phyloP scores from a whole-genome alignment of 1,140 invertebrate species.

The Diploscapter pachys region DNA sequence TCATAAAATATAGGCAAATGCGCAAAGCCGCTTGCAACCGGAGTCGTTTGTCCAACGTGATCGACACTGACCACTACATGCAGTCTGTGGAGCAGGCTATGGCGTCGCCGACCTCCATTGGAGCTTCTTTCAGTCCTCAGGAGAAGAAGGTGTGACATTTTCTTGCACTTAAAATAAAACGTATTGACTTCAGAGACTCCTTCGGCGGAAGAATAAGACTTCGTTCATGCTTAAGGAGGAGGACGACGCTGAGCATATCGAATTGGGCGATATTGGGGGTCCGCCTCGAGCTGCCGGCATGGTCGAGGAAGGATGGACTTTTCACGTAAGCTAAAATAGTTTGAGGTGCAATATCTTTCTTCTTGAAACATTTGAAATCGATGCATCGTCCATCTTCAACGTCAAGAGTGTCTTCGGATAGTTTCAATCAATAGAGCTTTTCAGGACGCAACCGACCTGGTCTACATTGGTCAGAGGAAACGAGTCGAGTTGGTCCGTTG shows the following conservation, averaged over 20 bases:
- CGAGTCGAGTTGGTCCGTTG: constrained; percentile 56
- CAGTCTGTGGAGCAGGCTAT: constrained; percentile 15
- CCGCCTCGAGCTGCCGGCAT: constrained; percentile 28
- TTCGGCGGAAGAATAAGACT: constrained; percentile 33
- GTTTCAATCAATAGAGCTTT: constrained; percentile 11
- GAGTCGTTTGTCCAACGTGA: constrained; percentile 53
- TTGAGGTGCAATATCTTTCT: no score
- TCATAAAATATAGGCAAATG: constrained; percentile 45
- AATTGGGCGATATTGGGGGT: constrained; percentile 36
- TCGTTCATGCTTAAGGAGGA: constrained; percentile 26
- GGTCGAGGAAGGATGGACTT: constrained; percentile 45
- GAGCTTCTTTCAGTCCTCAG: constrained; percentile 28
- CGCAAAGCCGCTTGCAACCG: constrained; percentile 51
- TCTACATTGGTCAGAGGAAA: constrained; percentile 51
- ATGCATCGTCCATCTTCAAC: no score
- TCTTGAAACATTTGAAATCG: no score
- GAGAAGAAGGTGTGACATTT: constrained; percentile 25
- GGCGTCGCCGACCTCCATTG: constrained; percentile 22
- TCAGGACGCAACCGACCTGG: constrained; percentile 48
- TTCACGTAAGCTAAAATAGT: constrained; percentile 33
- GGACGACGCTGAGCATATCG: constrained; percentile 19
- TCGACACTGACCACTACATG: constrained; percentile 43
- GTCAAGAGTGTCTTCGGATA: constrained; percentile 1
- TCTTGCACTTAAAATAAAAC: no score
- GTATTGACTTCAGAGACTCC: background rate